Conservation (phyloP, 2,797 vertebrate genomes). For the Sylvia borin region DNA sequence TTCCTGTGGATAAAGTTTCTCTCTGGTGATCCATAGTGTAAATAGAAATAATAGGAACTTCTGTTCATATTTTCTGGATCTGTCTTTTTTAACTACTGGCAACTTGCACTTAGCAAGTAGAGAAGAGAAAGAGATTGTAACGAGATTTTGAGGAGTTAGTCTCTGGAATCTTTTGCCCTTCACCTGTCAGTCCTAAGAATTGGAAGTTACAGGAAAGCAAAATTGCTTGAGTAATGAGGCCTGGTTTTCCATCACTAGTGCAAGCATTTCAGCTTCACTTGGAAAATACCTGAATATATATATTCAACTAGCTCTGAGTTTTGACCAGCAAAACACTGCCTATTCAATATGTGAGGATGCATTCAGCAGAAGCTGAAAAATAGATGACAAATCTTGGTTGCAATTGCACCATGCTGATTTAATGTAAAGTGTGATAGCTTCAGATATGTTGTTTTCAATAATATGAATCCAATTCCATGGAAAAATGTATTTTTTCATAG, state of each 20-base stretch:
- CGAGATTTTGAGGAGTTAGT: not conserved
- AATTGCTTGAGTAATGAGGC: not conserved
- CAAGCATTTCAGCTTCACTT: not conserved
- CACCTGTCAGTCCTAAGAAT: not conserved
- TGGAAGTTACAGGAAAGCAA: not conserved
- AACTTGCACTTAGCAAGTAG: not conserved
- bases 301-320: not conserved
- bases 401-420: not conserved
- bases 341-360: not conserved
- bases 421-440: constrained; percentile 5
- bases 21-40: not conserved
- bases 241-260: not conserved
- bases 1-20: not conserved
- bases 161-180: not conserved
- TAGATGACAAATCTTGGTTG: not conserved
- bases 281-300: not conserved
- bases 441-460: constrained; percentile 3
- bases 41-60: not conserved
- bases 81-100: not conserved
- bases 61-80: not conserved
- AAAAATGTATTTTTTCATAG: constrained; percentile 16
- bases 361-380: not conserved
- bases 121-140: not conserved
- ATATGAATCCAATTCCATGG: not conserved
- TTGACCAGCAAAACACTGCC: not conserved